phyloP scores from a whole-genome alignment of 2,888 invertebrate species.

The Euproctis similis region DNA sequence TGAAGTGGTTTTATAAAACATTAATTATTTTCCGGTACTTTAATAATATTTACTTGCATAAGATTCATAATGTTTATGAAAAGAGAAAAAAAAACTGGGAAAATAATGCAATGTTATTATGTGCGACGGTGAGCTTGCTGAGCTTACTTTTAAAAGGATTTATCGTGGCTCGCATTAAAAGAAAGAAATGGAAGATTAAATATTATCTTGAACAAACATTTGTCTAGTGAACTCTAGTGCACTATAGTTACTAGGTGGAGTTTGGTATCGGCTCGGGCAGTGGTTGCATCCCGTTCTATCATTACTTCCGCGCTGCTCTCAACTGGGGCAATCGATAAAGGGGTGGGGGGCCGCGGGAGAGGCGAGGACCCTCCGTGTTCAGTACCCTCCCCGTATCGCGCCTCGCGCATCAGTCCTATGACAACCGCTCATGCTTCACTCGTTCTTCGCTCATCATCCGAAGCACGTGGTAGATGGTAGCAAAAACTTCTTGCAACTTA shows the following conservation, averaged over 20 bases:
- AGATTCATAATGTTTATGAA: no score
- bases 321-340: constrained; percentile 81
- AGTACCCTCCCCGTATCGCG: constrained; percentile 38
- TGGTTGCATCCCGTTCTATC: constrained; percentile 74
- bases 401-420: constrained; percentile 69
- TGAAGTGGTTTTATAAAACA: neutral
- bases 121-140: constrained; percentile 23
- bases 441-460: constrained; percentile 30
- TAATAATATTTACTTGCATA: no score
- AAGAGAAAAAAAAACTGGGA: constrained; percentile 9
- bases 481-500: no score
- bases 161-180: constrained; percentile 34
- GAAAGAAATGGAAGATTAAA: constrained; percentile 57
- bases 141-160: constrained; percentile 20
- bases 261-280: constrained; percentile 64
- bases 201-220: constrained; percentile 63
- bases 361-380: constrained; percentile 36
- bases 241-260: constrained; percentile 57
- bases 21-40: no score
- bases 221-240: constrained; percentile 68
- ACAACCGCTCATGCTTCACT: constrained; percentile 59
- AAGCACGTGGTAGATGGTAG: constrained; percentile 19
- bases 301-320: constrained; percentile 74
- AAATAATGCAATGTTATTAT: no score
- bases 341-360: constrained; percentile 39